Percentiles rank a stretch among this genome's conserved stretches.
Evolutionary conservation across 23 tunicate species (phyloP).

Genomic region (Ciona savignyi): DNA sequence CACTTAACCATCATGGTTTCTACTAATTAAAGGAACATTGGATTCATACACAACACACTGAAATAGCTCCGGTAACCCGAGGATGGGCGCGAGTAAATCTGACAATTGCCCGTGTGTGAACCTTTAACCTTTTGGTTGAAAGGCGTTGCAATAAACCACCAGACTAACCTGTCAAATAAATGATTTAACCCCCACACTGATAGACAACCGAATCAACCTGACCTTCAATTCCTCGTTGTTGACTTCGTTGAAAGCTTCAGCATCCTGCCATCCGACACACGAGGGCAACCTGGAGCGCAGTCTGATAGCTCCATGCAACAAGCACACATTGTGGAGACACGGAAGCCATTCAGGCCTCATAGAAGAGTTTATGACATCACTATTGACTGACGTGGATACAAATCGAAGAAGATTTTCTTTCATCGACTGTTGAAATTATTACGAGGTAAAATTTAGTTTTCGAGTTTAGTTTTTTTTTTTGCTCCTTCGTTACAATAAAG

Average conservation of each 20-base stretch:
- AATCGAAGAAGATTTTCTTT: conserved; percentile 83
- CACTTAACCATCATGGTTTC: too few species aligned
- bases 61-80: too few species aligned
- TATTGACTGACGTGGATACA: conserved; percentile 40
- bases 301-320: conserved; percentile 72
- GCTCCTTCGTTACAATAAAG: too few species aligned
- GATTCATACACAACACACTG: too few species aligned
- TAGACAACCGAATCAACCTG: background rate
- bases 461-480: too few species aligned
- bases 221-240: conserved; percentile 66
- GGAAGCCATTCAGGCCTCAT: conserved; percentile 89
- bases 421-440: conserved; percentile 64
- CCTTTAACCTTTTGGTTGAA: too few species aligned
- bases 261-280: conserved; percentile 79
- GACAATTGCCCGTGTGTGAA: too few species aligned
- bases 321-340: conserved; percentile 72
- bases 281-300: conserved; percentile 67
- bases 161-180: too few species aligned
- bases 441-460: too few species aligned
- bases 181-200: background rate
- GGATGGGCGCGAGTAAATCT: too few species aligned
- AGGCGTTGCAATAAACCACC: too few species aligned
- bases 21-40: too few species aligned
- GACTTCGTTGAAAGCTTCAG: conserved; percentile 34
- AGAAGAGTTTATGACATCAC: conserved; percentile 68